A percentile compares a stretch with the other conserved stretches of the same genome.
Conservation (phyloP, 37 sponge, comb jelly and placozoan genomes). For the Bolinopsis microptera region DNA sequence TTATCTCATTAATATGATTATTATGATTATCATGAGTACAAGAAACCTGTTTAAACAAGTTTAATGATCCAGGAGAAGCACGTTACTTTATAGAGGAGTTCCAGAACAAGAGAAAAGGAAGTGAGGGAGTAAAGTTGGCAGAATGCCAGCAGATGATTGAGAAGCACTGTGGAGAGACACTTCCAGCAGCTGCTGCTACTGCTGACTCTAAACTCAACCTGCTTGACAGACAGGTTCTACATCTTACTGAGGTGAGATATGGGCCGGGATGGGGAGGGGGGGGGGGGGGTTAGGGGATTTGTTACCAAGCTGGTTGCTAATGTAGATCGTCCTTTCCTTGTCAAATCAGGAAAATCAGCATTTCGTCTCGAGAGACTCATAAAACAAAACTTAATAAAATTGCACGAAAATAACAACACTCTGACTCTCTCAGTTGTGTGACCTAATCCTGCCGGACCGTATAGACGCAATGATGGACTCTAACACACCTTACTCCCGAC, state of each 20-base stretch:
- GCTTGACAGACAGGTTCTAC: slow-evolving; percentile 30
- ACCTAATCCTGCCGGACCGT: slow-evolving; percentile 51
- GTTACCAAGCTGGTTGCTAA: too few relatives aligned
- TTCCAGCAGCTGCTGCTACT: slow-evolving; percentile 2
- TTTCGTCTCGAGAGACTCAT: too few relatives aligned
- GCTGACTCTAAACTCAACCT: neutral
- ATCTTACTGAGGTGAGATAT: slow-evolving; percentile 44
- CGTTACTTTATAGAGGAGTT: slow-evolving; percentile 46
- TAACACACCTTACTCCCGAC: neutral
- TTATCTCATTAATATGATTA: too few relatives aligned
- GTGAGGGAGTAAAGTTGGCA: neutral
- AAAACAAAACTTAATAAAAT: too few relatives aligned
- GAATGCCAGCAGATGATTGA: slow-evolving; percentile 33
- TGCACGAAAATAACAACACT: neutral
- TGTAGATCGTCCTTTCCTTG: too few relatives aligned
- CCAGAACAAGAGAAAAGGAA: slow-evolving; percentile 61
- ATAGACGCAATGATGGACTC: neutral
- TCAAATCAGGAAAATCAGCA: too few relatives aligned
- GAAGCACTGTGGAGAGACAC: neutral
- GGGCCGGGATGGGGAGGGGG: too few relatives aligned
- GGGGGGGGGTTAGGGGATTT: too few relatives aligned
- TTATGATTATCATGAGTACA: too few relatives aligned
- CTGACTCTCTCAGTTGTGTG: slow-evolving; percentile 35
- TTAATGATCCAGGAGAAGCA: slow-evolving; percentile 26
- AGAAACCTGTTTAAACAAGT: too few relatives aligned